These are phyloP conservation scores for Melitaea athalia DNA, from an alignment of 2,888 invertebrate species.

Conservation along the genomic window DNA sequence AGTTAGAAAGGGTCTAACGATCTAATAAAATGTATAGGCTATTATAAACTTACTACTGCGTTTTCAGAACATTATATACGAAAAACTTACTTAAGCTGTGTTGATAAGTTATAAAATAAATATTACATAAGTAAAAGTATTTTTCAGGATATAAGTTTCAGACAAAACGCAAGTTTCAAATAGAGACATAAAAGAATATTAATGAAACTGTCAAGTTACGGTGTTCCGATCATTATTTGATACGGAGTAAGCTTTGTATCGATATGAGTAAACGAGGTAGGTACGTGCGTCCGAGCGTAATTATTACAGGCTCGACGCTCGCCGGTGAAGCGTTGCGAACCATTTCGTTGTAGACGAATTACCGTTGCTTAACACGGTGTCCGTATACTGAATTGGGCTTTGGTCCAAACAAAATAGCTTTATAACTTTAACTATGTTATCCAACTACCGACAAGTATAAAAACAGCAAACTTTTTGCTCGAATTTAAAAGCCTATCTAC, in stretches of 20 bases:
- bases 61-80: too few species aligned
- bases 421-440: not conserved
- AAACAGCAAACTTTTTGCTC: too few species aligned
- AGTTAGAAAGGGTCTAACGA: too few species aligned
- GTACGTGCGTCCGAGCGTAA: conserved; percentile 32
- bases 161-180: too few species aligned
- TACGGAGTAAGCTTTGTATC: conserved; percentile 12
- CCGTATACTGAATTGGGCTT: conserved; percentile 33
- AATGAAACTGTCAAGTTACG: not conserved
- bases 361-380: conserved; percentile 55
- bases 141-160: too few species aligned
- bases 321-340: conserved; percentile 55
- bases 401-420: conserved; percentile 12
- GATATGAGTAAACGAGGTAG: conserved; percentile 17
- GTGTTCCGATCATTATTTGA: conserved; percentile 5
- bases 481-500: too few species aligned
- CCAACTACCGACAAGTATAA: too few species aligned
- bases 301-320: conserved; percentile 43
- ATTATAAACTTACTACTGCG: too few species aligned
- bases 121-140: too few species aligned
- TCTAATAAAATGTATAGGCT: too few species aligned
- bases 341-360: conserved; percentile 52
- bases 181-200: not conserved
- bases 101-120: too few species aligned
- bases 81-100: too few species aligned